Evolutionary conservation across 2,113 vertebrate genomes (phyloP), one percentile per base, ranked within the genome.

Genomic region (Thunnus thynnus): DNA sequence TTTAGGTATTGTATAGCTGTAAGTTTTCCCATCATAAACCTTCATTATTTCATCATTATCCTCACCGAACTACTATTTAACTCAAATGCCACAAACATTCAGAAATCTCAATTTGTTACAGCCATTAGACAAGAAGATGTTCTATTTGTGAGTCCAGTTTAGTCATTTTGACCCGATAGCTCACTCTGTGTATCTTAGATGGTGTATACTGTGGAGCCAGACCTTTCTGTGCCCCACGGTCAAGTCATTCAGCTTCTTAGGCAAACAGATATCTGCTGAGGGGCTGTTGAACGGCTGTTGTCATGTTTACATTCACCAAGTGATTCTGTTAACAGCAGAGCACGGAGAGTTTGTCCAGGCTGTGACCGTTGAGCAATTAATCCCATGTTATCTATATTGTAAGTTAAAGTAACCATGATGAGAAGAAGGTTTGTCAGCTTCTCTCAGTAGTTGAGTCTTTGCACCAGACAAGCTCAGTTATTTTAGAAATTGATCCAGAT

Each of bases 281-380:
- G 58, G 72, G 79, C 91, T 88, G 89, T 82, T 88, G 73, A 82
- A 68, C 87, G 76, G 90, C 88, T 84, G 81, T 70, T 89, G 80
- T 88, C 79, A n/a, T 94, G 89, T 95, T 94, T 91, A 82, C 92
- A 57, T 90, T 92, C 67, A 71, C 41, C 82, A 65, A 78, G 71
- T 36, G 61, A 72, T 80, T 81, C 78, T 65, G 71, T 80, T 78
- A 75, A 68, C 69, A 85, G 81, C 76, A 36, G 51, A 76, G 84
- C 82, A 62, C 5, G 25, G 63, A 27, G 80, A 41, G 88, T 93
- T 90, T 91, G 80, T 77, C 71, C 82, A 88, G 73, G 84, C 83
- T 85, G 63, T 66, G 86, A 88, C 88, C 82, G 89, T 91, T 92
- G 67, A 83, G 88, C 82, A 84, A 87, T 91, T 86, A 86, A 89